Evolutionary conservation across 2,888 invertebrate genomes (phyloP), one percentile per base, ranked within the genome.

Genomic region (Pomacea canaliculata): DNA sequence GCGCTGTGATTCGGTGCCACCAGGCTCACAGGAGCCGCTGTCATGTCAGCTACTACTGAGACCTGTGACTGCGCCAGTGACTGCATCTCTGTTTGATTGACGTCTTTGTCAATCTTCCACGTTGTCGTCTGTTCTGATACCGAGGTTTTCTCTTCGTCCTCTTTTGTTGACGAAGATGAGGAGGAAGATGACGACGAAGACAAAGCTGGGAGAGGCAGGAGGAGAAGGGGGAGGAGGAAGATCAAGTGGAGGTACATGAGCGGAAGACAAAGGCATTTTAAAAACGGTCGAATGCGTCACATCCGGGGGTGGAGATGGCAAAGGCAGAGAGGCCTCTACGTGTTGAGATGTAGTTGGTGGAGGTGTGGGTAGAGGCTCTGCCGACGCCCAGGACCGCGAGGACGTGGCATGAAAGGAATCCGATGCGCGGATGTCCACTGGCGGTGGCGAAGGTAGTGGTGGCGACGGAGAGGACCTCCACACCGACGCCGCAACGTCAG

Each of bases 381-480:
- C 19, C 7, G 69, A 67, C 1, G 74, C 56, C 7, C 48, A n/a
- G 7, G 69, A 68, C 48, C 68, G 74, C 23, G 49, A 69, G 9
- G 49, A 37, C 37, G 37, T 37, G 37, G 37, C 37, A 37, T 37
- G 37, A 37, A 23, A n/a, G 73, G 19, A 27, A 9, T 13, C 8
- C 56, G 23, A 18, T 63, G 48, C 16, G 37, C 23, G n/a, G 19
- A 12, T 19, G 37, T 16, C 10, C n/a, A 71, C 66, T 4, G 77
- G 74, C 9, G 74, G 67, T 16, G 71, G 78, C 7, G 51, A 49
- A 12, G 78, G 71, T 12, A 66, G 74, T 3, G 74, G 46, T 5
- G 67, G 49, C 3, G 67, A 48, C 19, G 59, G 60, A 12, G 68
- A n/a, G 13, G 63, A 37, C 3, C 48, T 3, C 10, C 56, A 12